Evolutionary conservation across 2,113 vertebrate genomes (phyloP), one percentile per base, ranked within the genome.

Genomic region (Nesospiza acunhae): DNA sequence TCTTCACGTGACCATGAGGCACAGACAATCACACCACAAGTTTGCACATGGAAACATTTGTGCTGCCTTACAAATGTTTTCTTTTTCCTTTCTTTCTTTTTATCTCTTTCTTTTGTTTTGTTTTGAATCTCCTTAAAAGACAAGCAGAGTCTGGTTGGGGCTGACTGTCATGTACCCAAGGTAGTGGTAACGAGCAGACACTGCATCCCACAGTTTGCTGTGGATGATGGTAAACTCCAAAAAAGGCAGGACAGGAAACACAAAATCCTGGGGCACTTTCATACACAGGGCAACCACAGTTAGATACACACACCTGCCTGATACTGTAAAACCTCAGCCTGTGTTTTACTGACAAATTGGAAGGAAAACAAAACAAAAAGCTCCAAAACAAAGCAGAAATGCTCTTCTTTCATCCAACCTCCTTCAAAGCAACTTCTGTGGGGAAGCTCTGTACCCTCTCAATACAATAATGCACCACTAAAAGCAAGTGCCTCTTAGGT

Each of bases 121-220:
- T 52, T 95, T 96, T 79, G 67, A 93, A 90, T 86, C 88, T 95
- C 94, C 96, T 97, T 97, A 84, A 98, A 97, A 98, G 96, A 98
- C 85, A 97, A 98, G 98, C 97, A 98, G 98, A 98, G 97, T 98
- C 97, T 98, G 98, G 97, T 97, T 98, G 97, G 98, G 97, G 98
- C 97, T 98, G 98, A 98, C 98, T 98, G 98, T 98, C 98, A 98
- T 98, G 98, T 98, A 98, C 97, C 97, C 98, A 98, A 98, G 98
- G 98, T 98, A 98, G 97, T 97, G 98, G 98, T 98, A 97, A 98
- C 97, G 84, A 96, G 96, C 85, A 96, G 96, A 97, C 98, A 98
- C 98, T 95, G 97, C 98, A 98, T 98, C 98, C 98, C 98, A 98
- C 97, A 97, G 98, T 98, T 97, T 98, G 98, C 98, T 98, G 97